A percentile compares a stretch with the other conserved stretches of the same genome.
Evolutionary conservation across 2,113 vertebrate species (phyloP).

Genomic region (Columba janthina): DNA sequence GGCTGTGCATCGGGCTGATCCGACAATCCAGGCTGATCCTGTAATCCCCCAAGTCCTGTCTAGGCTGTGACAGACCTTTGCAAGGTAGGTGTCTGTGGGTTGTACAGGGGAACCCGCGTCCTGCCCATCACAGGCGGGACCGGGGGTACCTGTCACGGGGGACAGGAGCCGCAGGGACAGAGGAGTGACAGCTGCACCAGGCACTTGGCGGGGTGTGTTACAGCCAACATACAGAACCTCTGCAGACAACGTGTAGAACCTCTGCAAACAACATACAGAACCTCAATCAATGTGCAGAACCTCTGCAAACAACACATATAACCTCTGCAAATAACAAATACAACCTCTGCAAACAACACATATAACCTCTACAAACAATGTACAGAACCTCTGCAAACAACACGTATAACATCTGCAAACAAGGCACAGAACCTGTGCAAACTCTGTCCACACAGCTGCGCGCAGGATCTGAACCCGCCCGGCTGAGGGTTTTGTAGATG

Average conservation of each 20-base stretch:
- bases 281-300: no score
- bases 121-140: rapidly evolving
- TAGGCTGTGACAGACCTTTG: not conserved
- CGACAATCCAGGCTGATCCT: not conserved
- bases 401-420: no score
- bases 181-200: no score
- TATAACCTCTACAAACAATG: no score
- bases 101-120: rapidly evolving
- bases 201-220: no score
- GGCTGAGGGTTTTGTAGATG: not conserved
- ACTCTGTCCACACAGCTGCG: not conserved
- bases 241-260: no score
- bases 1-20: not conserved
- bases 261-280: no score
- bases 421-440: not conserved
- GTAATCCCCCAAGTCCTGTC: rapidly evolving
- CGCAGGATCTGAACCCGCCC: not conserved
- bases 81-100: rapidly evolving
- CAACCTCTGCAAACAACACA: not conserved
- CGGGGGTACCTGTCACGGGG: not conserved
- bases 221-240: no score
- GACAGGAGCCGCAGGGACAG: not conserved
- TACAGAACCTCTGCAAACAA: no score
- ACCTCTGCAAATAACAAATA: not conserved
- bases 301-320: rapidly evolving